These are phyloP conservation scores for Amblyjoppa fuscipennis DNA, from an alignment of 2,888 invertebrate species.

Conservation along the genomic window DNA sequence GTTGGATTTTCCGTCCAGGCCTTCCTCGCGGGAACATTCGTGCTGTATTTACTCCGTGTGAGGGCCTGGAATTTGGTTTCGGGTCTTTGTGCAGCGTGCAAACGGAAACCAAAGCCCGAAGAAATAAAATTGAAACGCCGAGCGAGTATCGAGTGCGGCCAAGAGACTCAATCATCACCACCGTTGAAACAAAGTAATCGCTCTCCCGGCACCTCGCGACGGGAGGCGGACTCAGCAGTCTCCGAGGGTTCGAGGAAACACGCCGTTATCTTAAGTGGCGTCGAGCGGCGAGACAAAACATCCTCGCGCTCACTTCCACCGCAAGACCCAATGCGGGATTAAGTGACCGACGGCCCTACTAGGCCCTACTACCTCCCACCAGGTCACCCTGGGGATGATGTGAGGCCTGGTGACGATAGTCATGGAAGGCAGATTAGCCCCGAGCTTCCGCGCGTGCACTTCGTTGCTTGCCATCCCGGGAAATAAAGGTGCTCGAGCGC, in stretches of 20 bases:
- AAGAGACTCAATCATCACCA: neutral
- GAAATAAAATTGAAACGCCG: neutral
- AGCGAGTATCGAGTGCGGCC: neutral
- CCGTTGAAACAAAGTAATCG: neutral
- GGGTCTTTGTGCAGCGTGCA: neutral
- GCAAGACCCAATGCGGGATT: neutral
- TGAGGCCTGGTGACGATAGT: too few species aligned
- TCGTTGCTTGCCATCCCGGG: too few species aligned
- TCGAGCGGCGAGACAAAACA: too few species aligned
- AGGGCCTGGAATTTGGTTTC: neutral
- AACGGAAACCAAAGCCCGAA: too few species aligned
- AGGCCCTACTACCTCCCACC: neutral
- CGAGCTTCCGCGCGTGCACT: too few species aligned
- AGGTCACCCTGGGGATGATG: too few species aligned
- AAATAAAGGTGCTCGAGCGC: too few species aligned
- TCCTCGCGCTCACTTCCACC: too few species aligned
- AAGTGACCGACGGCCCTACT: neutral
- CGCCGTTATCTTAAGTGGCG: neutral
- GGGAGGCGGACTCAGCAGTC: neutral
- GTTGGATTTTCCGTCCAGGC: too few species aligned
- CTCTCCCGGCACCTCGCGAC: neutral
- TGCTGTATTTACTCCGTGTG: neutral
- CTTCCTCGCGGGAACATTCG: too few species aligned
- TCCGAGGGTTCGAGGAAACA: neutral
- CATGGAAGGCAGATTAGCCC: too few species aligned